These are phyloP conservation scores for Hippolais icterina DNA, from an alignment of 2,113 vertebrate species.

Conservation along the genomic window DNA sequence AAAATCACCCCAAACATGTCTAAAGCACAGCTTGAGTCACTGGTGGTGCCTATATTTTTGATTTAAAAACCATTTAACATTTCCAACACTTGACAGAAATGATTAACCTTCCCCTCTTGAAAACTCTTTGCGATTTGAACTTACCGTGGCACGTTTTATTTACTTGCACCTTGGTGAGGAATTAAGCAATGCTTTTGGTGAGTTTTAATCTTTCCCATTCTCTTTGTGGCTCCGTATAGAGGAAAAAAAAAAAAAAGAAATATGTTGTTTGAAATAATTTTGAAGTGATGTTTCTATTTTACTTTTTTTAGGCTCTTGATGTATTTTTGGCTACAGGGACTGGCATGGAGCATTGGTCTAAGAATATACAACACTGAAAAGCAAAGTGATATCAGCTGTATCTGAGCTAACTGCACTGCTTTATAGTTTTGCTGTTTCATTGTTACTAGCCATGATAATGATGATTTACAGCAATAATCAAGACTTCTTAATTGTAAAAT, in stretches of 20 bases:
- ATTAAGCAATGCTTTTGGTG: slow-evolving; percentile 24
- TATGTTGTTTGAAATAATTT: slow-evolving; percentile 39
- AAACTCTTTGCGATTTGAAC: slow-evolving; percentile 43
- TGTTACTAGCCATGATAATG: background rate
- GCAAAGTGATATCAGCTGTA: background rate
- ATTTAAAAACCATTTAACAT: slow-evolving; percentile 52
- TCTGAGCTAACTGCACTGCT: background rate
- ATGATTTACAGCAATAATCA: background rate
- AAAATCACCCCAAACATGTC: background rate
- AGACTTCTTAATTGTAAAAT: background rate
- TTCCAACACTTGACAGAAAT: slow-evolving; percentile 43
- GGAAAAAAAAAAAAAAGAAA: slow-evolving; percentile 1
- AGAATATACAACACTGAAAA: slow-evolving; percentile 44
- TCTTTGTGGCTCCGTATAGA: slow-evolving; percentile 32
- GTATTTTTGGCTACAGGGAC: slow-evolving; percentile 48
- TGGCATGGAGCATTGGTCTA: slow-evolving; percentile 20
- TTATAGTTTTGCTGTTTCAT: background rate
- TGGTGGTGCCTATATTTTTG: background rate
- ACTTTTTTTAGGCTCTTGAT: slow-evolving; percentile 50
- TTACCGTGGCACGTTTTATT: slow-evolving; percentile 18
- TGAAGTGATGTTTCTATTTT: slow-evolving; percentile 60
- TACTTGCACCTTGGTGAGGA: slow-evolving; percentile 44
- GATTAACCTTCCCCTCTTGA: slow-evolving; percentile 36
- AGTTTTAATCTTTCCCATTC: slow-evolving; percentile 53
- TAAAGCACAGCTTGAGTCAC: background rate